Evolutionary conservation across 2,888 invertebrate species (phyloP).

Genomic region (Synergus itoensis): DNA sequence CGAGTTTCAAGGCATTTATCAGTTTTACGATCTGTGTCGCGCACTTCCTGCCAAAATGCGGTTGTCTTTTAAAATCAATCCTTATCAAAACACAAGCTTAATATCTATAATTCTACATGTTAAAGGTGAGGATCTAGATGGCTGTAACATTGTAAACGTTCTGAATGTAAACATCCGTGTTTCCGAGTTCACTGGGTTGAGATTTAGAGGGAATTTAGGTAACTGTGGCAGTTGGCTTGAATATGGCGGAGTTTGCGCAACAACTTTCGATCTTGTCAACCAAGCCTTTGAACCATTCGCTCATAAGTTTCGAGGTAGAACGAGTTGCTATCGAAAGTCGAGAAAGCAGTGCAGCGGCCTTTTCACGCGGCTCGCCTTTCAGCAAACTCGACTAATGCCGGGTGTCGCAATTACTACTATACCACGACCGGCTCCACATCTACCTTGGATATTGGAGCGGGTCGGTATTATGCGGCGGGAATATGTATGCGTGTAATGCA

Average conservation of each 20-base stretch:
- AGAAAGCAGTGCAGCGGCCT: conserved; percentile 37
- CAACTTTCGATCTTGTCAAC: conserved; percentile 41
- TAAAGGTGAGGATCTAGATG: too few species aligned
- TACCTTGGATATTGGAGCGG: conserved; percentile 62
- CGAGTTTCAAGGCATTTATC: neutral
- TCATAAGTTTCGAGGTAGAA: conserved; percentile 33
- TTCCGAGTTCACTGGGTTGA: neutral
- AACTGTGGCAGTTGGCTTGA: neutral
- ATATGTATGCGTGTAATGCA: conserved; percentile 39
- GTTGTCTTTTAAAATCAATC: too few species aligned
- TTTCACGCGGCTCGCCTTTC: conserved; percentile 39
- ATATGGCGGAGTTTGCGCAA: conserved; percentile 16
- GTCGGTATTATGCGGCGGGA: conserved; percentile 20
- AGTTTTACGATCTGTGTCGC: neutral
- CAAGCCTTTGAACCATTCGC: conserved; percentile 24
- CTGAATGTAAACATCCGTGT: too few species aligned
- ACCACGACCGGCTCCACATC: conserved; percentile 54
- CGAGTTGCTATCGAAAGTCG: conserved; percentile 40
- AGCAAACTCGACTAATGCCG: conserved; percentile 31
- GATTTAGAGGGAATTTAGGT: neutral
- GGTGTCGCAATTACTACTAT: conserved; percentile 63
- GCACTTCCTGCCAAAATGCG: neutral
- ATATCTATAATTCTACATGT: too few species aligned
- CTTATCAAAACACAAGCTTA: too few species aligned
- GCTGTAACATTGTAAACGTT: too few species aligned